Evolutionary conservation across 2,113 vertebrate species (phyloP).

Genomic region (Hiodon tergisus): DNA sequence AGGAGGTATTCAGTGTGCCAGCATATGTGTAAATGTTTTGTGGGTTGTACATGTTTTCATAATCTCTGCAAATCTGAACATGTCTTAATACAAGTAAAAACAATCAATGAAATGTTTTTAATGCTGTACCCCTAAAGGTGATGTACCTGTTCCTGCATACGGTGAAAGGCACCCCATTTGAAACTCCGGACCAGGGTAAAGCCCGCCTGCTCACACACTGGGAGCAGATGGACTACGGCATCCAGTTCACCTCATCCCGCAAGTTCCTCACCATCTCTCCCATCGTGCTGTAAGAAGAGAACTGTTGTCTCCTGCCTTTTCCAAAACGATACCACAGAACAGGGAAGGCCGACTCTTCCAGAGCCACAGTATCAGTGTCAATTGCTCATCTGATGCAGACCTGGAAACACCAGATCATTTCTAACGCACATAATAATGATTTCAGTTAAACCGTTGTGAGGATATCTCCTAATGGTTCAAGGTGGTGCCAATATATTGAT

Average conservation of each 20-base stretch:
- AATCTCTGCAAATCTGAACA: neutral
- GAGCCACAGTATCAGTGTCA: no score
- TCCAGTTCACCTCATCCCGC: conserved; percentile 85
- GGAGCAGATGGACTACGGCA: conserved; percentile 91
- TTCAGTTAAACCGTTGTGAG: no score
- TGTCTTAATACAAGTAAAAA: neutral
- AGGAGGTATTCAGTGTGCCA: neutral
- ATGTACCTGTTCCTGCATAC: conserved; percentile 91
- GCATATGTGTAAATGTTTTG: no score
- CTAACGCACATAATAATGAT: no score
- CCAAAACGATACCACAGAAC: neutral
- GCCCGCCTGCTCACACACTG: conserved; percentile 86
- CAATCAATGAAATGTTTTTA: conserved; percentile 4
- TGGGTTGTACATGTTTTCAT: neutral
- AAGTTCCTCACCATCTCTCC: conserved; percentile 92
- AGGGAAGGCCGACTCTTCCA: no score
- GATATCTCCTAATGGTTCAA: no score
- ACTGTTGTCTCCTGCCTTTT: neutral
- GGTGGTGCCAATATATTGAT: no score
- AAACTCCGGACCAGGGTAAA: conserved; percentile 88
- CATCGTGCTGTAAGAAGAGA: conserved; percentile 76
- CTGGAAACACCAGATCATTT: no score
- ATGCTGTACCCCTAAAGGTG: conserved; percentile 52
- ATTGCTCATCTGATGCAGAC: no score
- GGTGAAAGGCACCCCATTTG: conserved; percentile 89